Conservation (phyloP, 2,888 invertebrate genomes). For the Blera fallax region DNA sequence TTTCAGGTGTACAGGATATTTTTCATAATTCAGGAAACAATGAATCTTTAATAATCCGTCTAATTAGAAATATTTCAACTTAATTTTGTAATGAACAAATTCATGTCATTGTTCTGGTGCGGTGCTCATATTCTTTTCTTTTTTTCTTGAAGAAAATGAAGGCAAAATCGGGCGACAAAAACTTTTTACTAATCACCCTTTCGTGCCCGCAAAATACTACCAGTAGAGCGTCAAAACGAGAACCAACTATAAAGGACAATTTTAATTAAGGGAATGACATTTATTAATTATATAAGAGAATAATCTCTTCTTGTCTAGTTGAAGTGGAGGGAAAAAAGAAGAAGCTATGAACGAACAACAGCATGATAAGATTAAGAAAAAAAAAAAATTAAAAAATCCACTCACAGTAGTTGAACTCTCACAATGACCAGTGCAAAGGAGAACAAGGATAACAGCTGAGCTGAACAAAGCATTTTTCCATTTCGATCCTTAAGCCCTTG, state of each 20-base stretch:
- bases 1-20: background rate
- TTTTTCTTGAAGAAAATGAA: constrained; percentile 11
- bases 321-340: constrained; percentile 5
- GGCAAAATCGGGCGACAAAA: constrained; percentile 50
- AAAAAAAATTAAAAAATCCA: constrained; percentile 34
- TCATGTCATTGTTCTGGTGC: constrained; percentile 59
- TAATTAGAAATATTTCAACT: constrained; percentile 63
- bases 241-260: constrained; percentile 62
- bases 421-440: constrained; percentile 63
- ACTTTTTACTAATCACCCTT: constrained; percentile 63
- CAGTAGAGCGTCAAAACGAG: constrained; percentile 50
- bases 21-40: background rate
- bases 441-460: constrained; percentile 69
- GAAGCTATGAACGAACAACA: constrained; percentile 1
- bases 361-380: constrained; percentile 59
- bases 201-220: constrained; percentile 53
- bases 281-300: constrained; percentile 72
- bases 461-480: constrained; percentile 69
- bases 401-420: constrained; percentile 63
- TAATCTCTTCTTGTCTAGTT: constrained; percentile 54
- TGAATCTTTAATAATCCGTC: constrained; percentile 46
- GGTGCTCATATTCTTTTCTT: constrained; percentile 8
- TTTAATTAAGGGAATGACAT: constrained; percentile 72
- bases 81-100: constrained; percentile 62
- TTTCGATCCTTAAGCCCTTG: constrained; percentile 66